These are phyloP conservation scores for Phalacrocorax carbo DNA, from an alignment of 2,113 vertebrate genomes.

Conservation along the genomic window DNA sequence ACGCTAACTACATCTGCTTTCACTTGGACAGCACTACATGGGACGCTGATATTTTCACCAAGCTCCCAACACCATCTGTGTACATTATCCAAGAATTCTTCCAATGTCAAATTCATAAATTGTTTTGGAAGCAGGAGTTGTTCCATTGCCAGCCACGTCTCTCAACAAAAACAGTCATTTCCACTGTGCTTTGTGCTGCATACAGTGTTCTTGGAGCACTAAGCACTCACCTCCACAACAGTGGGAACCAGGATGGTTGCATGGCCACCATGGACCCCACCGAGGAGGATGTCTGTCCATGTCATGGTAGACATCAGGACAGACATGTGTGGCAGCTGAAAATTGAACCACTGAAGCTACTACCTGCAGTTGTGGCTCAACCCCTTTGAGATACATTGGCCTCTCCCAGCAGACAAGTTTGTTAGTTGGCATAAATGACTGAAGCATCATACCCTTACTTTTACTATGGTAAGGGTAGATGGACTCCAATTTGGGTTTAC, in stretches of 20 bases:
- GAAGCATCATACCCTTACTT: background rate
- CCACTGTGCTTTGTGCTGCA: background rate
- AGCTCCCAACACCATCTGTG: background rate
- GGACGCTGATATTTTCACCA: background rate
- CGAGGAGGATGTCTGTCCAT: background rate
- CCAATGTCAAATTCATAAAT: background rate
- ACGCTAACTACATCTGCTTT: background rate
- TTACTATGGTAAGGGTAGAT: too few species aligned
- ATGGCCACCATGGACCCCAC: fast-evolving
- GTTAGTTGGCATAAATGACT: background rate
- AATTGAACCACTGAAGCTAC: background rate
- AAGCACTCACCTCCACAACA: background rate
- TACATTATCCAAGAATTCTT: background rate
- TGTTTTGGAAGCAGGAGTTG: background rate
- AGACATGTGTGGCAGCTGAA: background rate
- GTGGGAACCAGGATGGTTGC: background rate
- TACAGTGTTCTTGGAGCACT: background rate
- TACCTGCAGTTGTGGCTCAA: background rate
- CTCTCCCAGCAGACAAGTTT: background rate
- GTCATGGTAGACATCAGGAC: background rate
- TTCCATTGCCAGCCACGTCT: background rate
- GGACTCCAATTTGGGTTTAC: background rate
- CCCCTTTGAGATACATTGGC: background rate
- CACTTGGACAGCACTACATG: background rate
- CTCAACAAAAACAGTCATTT: background rate